A percentile compares a stretch with the other conserved stretches of the same genome.
phyloP scores from a whole-genome alignment of 1,140 invertebrate species.

The Tachypleus tridentatus region DNA sequence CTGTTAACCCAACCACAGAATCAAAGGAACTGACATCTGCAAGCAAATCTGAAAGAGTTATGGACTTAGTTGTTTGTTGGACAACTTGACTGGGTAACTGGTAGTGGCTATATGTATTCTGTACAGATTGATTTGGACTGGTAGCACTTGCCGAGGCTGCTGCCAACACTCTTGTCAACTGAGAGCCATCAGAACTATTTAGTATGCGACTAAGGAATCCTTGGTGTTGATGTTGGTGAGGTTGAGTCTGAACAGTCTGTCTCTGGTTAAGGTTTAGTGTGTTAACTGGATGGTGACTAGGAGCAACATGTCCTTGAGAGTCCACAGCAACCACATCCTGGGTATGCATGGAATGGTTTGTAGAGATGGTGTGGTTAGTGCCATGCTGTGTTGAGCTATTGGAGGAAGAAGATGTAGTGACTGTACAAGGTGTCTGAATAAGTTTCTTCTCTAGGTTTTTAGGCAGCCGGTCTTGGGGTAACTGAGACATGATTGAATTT shows the following conservation, averaged over 20 bases:
- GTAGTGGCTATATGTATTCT: slow-evolving; percentile 4
- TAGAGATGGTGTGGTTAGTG: background rate
- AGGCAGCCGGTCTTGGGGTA: slow-evolving; percentile 27
- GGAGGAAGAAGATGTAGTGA: background rate
- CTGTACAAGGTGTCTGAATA: slow-evolving; percentile 22
- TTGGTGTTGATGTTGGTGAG: too few species aligned
- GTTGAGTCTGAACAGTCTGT: too few species aligned
- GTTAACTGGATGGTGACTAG: background rate
- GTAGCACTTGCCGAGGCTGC: too few species aligned
- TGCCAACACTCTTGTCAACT: too few species aligned
- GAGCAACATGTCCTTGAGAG: slow-evolving; percentile 12
- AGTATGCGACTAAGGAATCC: too few species aligned
- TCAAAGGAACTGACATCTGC: background rate
- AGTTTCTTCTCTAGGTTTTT: slow-evolving; percentile 27
- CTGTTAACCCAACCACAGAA: slow-evolving; percentile 16
- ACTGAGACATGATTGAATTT: slow-evolving; percentile 24
- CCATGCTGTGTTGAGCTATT: background rate
- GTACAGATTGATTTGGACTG: background rate
- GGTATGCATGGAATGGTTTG: too few species aligned
- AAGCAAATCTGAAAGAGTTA: background rate
- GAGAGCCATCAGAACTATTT: too few species aligned
- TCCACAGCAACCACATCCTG: slow-evolving; percentile 17
- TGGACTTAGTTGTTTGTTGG: slow-evolving; percentile 8
- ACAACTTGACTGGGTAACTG: slow-evolving; percentile 6
- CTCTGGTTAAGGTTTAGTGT: too few species aligned